Base-by-base conservation (phyloP, 2,797 vertebrate genomes). In the Protosalanx chinensis region DNA sequence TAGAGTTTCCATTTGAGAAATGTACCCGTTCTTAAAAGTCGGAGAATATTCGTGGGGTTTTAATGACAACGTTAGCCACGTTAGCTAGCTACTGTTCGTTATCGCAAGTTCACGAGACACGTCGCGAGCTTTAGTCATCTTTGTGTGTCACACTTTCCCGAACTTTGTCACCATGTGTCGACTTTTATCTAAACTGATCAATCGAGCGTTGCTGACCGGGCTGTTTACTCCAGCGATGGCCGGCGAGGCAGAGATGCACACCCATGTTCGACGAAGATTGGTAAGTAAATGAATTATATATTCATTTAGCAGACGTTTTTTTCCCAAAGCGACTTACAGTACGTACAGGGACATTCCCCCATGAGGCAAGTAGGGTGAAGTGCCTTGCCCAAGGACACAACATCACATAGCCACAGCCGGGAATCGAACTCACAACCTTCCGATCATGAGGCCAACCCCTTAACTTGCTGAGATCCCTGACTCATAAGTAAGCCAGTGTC, bases 141-240 rank as follows among this genome's bases (percentile, higher is more conserved):
- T 0, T 37, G 18, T 81, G 64, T 88, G 12, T 84, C 32, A 0
- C 20, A 63, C 1, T 73, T 81, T 33, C 37, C 8, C 86, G 67
- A 76, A 73, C 63, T 78, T 86, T 69, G 15, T 33, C 51, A 74
- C 74, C 0, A 87, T 92, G 88, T 69, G 78, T 3, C 67, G 82
- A 75, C 70, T 88, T 80, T 80, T 92, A 27, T 86, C 66, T 3
- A 75, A 78, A 73, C 4, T 90, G 5, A 0, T 91, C 0, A 82
- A 78, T 59, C 46, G 85, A 64, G 79, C 86, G 58, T 12, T 89
- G 81, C 41, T 90, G 53, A 76, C 64, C 6, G 64, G 51, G 16
- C 10, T 20, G 6, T 76, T 81, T 0, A 35, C 76, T 2, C 68
- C 74, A 0, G 65, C 33, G 63, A 86, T 83, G 84, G 63, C 68